Conservation (phyloP, 2,113 vertebrate species). For the Bagarius yarrelli region DNA sequence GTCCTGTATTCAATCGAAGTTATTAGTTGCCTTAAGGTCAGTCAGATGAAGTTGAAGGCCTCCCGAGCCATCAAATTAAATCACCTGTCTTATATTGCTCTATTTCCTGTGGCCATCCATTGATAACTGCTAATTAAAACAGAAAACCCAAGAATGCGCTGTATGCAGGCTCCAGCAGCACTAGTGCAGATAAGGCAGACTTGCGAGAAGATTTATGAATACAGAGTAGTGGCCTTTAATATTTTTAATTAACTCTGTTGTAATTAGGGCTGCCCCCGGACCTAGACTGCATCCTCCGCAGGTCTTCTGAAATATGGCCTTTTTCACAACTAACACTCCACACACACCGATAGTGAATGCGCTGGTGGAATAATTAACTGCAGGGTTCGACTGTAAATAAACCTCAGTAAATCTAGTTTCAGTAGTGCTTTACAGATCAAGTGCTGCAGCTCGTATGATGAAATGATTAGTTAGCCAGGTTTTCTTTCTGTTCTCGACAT, state of each 20-base stretch:
- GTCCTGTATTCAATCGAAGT: slow-evolving; percentile 19
- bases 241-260: slow-evolving; percentile 32
- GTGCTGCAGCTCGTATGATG: background rate
- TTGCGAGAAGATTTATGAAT: slow-evolving; percentile 42
- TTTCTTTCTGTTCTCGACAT: background rate
- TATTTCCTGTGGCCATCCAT: slow-evolving; percentile 24
- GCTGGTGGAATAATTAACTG: background rate
- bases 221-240: slow-evolving; percentile 25
- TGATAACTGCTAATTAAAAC: slow-evolving; percentile 47
- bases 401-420: background rate
- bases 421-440: background rate
- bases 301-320: slow-evolving; percentile 10
- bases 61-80: slow-evolving; percentile 29
- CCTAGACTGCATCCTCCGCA: slow-evolving; percentile 17
- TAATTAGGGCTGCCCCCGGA: slow-evolving; percentile 37
- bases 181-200: slow-evolving; percentile 42
- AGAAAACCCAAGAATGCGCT: slow-evolving; percentile 30
- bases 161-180: slow-evolving; percentile 35
- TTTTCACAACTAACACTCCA: slow-evolving; percentile 1
- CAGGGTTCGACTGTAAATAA: background rate
- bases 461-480: background rate
- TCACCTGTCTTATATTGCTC: slow-evolving; percentile 25
- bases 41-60: slow-evolving; percentile 23
- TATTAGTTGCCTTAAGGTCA: background rate
- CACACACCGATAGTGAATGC: background rate